Evolutionary conservation across 2,888 invertebrate genomes (phyloP).

Genomic region (Abscondita cerata): DNA sequence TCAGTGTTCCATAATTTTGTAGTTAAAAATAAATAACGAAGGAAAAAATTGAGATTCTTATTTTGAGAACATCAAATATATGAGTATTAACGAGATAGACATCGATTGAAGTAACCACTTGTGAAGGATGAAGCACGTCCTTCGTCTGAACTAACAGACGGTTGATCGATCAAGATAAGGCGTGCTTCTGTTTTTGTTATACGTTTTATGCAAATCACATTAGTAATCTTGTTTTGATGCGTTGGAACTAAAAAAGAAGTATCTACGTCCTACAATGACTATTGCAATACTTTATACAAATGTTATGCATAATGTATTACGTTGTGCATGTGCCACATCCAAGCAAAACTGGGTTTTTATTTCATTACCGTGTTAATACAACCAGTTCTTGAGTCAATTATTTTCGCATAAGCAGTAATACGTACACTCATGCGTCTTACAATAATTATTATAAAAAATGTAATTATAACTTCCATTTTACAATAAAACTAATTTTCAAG

Average conservation of each 20-base stretch:
- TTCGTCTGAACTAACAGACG: constrained; percentile 24
- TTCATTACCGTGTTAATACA: too few species aligned
- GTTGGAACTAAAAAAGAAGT: constrained; percentile 17
- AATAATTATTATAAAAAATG: not conserved
- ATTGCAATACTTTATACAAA: constrained; percentile 2
- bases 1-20: too few species aligned
- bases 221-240: constrained; percentile 29
- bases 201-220: constrained; percentile 28
- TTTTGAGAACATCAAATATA: constrained; percentile 2
- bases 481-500: too few species aligned
- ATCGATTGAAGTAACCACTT: constrained; percentile 19
- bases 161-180: constrained; percentile 30
- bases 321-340: not conserved
- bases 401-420: not conserved
- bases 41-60: too few species aligned
- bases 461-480: not conserved
- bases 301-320: constrained; percentile 9
- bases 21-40: too few species aligned
- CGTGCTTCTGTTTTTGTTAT: constrained; percentile 26
- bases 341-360: too few species aligned
- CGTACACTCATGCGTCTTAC: not conserved
- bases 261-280: constrained; percentile 10
- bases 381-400: not conserved
- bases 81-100: constrained; percentile 16
- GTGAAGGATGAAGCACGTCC: constrained; percentile 27